Percentiles rank a stretch among this genome's conserved stretches.
These are phyloP conservation scores for Yponomeuta cagnagella DNA, from an alignment of 2,888 invertebrate genomes.

Conservation along the genomic window DNA sequence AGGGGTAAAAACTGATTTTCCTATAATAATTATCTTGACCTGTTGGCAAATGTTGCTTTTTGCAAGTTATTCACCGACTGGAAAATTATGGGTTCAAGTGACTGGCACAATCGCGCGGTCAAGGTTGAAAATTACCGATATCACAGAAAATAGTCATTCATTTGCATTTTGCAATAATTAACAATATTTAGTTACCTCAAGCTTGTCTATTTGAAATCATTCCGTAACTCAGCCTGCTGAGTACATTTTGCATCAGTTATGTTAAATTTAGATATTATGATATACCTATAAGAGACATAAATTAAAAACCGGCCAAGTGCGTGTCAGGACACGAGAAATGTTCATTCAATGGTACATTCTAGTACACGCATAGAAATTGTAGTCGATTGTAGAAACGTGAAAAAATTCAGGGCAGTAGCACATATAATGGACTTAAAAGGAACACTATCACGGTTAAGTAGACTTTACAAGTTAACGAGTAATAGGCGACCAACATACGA, in stretches of 20 bases:
- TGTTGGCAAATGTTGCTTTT: conserved; percentile 7
- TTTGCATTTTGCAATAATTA: neutral
- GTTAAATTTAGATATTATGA: too few species aligned
- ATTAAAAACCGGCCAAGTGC: too few species aligned
- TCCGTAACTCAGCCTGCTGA: neutral
- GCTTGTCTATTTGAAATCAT: neutral
- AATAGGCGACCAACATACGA: too few species aligned
- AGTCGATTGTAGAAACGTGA: too few species aligned
- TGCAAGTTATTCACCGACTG: conserved; percentile 1
- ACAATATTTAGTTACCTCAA: neutral
- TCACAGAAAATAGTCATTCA: neutral
- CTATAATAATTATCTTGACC: neutral
- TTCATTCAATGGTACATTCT: too few species aligned
- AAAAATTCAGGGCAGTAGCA: too few species aligned
- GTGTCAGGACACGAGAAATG: too few species aligned
- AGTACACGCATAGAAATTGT: too few species aligned
- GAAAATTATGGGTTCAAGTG: conserved; percentile 12
- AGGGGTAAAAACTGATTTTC: neutral
- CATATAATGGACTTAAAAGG: too few species aligned
- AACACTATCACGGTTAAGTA: too few species aligned
- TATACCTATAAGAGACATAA: too few species aligned
- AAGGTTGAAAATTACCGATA: conserved; percentile 9
- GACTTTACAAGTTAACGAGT: too few species aligned
- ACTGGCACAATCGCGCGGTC: conserved; percentile 7
- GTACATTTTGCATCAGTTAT: neutral